Percentiles rank a stretch among this genome's conserved stretches.
These are phyloP conservation scores for Gryllus longicercus DNA, from an alignment of 2,888 invertebrate genomes.

Conservation along the genomic window DNA sequence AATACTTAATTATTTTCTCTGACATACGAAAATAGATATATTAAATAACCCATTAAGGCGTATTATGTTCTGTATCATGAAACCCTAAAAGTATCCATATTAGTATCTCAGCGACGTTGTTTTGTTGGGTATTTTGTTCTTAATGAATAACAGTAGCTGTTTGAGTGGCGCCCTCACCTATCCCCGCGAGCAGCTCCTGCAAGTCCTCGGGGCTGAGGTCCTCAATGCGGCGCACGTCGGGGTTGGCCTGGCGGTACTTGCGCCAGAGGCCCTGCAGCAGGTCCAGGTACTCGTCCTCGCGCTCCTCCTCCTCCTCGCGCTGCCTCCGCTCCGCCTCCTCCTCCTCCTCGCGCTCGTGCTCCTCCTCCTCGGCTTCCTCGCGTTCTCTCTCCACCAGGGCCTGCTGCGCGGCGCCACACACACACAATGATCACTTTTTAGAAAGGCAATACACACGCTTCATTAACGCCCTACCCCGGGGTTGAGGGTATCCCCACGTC, in stretches of 20 bases:
- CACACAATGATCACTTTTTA: conserved; percentile 20
- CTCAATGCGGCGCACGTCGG: conserved; percentile 39
- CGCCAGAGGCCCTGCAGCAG: conserved; percentile 57
- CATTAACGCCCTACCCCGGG: too few species aligned
- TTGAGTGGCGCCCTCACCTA: conserved; percentile 30
- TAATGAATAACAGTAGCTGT: neutral
- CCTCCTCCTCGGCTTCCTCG: conserved; percentile 44
- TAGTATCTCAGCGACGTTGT: too few species aligned
- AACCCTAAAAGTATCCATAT: too few species aligned
- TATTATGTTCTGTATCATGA: too few species aligned
- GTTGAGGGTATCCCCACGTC: too few species aligned
- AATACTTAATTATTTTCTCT: too few species aligned
- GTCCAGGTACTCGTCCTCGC: conserved; percentile 53
- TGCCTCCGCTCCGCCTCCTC: conserved; percentile 41
- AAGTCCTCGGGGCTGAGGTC: conserved; percentile 40
- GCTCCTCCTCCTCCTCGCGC: conserved; percentile 41
- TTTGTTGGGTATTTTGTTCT: neutral
- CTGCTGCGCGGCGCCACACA: too few species aligned
- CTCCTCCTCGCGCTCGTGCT: conserved; percentile 39
- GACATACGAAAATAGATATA: too few species aligned
- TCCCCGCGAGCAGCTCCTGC: conserved; percentile 39
- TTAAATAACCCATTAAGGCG: too few species aligned
- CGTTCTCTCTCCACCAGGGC: neutral
- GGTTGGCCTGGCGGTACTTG: conserved; percentile 54
- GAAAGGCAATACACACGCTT: too few species aligned